Percentiles rank a stretch among this genome's conserved stretches.
Evolutionary conservation across 1,140 invertebrate species (phyloP).

Genomic region (Drosophila orena): DNA sequence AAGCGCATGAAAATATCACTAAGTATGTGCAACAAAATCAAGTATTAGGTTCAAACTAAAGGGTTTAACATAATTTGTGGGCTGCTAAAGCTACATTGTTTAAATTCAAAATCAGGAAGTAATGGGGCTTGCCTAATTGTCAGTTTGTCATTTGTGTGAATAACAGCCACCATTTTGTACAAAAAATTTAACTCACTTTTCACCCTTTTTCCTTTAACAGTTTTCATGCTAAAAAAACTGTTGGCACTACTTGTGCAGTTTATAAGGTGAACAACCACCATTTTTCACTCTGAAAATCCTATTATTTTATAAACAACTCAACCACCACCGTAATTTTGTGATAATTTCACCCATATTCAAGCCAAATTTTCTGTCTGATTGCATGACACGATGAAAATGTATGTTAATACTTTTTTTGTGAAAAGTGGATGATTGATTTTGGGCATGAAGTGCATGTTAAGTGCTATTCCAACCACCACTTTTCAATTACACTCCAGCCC

Average conservation of each 20-base stretch:
- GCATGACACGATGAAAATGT: neutral
- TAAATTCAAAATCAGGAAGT: neutral
- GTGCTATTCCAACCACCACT: neutral
- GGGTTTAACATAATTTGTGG: too few relatives aligned
- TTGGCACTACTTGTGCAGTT: constrained; percentile 7
- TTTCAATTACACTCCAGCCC: neutral
- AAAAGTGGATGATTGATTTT: neutral
- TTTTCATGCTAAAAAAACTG: neutral
- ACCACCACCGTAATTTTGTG: neutral
- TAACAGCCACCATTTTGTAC: constrained; percentile 29
- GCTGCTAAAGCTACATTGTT: too few relatives aligned
- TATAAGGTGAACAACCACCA: constrained; percentile 11
- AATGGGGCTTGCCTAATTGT: neutral
- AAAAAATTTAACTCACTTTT: constrained; percentile 7
- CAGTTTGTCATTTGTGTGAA: neutral
- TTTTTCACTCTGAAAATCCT: neutral
- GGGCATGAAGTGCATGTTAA: neutral
- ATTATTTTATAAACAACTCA: neutral
- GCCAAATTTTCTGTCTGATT: neutral
- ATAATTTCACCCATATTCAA: constrained; percentile 4
- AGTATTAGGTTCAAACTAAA: too few relatives aligned
- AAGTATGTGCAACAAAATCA: neutral
- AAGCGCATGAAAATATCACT: constrained; percentile 79
- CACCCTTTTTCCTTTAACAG: constrained; percentile 3
- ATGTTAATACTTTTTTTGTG: neutral